Base-by-base conservation (phyloP, 2,797 vertebrate genomes). In the Trachurus trachurus region DNA sequence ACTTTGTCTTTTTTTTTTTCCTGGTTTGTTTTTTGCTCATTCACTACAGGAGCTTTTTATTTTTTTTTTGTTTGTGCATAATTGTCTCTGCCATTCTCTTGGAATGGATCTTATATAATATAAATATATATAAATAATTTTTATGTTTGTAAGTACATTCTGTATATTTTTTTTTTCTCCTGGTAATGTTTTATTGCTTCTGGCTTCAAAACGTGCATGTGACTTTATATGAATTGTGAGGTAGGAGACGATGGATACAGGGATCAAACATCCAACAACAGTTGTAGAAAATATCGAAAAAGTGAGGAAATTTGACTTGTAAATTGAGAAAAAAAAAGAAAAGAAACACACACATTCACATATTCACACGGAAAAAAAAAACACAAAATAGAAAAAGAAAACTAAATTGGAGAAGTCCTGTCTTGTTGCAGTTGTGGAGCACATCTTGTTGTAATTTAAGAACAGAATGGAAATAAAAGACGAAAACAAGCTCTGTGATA, bases 111-210 rank as follows among this genome's bases (percentile, higher is more conserved):
- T 92, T 95, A 89, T 94, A 97, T 97, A 98, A 93, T 87, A 94
- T 88, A 96, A 94, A 96, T 94, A 96, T 94, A 95, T 92, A 95
- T 92, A 94, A 93, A 94, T 96, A 94, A 95, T 96, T 96, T 97
- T 94, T 97, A 95, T 96, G 96, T 97, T 96, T 97, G 97, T 98
- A 97, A 98, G 97, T 98, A 97, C 96, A 95, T 97, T 94, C 95
- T 96, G 96, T 99, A 95, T 96, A 96, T 97, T 96, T 96, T 91
- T 34, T 34, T 34, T 34, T 34, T 93, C 26, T 47, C 89, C 91
- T 87, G 89, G 84, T 93, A 85, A 89, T 93, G 92, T 96, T 92
- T 47, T 92, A 91, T 92, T 92, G 88, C 90, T 91, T 96, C 95
- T 90, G 93, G 94, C 96, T 97, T 96, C 95, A 94, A 96, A 94